Percentiles rank a stretch among this genome's conserved stretches.
Conservation (phyloP, 2,113 vertebrate species). For the Seriola rivoliana region DNA sequence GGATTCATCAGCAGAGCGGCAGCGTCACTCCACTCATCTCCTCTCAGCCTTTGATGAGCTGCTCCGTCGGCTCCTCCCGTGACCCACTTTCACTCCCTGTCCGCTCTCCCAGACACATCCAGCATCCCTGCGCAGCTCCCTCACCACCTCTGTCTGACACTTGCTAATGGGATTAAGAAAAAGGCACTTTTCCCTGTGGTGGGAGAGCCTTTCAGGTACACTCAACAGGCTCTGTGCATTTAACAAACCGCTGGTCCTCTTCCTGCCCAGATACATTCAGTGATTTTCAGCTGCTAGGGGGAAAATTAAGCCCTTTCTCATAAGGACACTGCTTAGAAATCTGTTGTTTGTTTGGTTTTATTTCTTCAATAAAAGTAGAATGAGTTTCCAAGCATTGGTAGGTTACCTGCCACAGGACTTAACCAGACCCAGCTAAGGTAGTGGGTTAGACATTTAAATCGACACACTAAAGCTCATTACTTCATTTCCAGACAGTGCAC, state of each 20-base stretch:
- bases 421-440: too few species aligned
- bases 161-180: conserved; percentile 30
- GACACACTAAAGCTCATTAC: background rate
- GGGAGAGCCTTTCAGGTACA: conserved; percentile 18
- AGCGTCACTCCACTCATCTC: conserved; percentile 18
- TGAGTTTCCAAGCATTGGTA: background rate
- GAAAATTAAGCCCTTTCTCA: too few species aligned
- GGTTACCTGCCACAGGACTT: background rate
- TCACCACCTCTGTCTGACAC: conserved; percentile 37
- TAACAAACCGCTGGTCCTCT: background rate
- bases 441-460: too few species aligned
- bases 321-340: background rate
- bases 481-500: background rate
- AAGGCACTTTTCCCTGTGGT: conserved; percentile 14
- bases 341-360: background rate
- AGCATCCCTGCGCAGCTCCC: conserved; percentile 21
- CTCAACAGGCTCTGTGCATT: background rate
- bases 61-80: conserved; percentile 38
- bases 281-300: background rate
- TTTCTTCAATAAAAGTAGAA: background rate
- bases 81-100: conserved; percentile 56
- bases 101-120: conserved; percentile 46
- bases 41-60: conserved; percentile 51
- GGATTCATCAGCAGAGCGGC: conserved; percentile 43
- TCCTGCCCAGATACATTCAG: background rate